These are phyloP conservation scores for Graptemys geographica DNA, from an alignment of 2,797 vertebrate species.

Conservation along the genomic window DNA sequence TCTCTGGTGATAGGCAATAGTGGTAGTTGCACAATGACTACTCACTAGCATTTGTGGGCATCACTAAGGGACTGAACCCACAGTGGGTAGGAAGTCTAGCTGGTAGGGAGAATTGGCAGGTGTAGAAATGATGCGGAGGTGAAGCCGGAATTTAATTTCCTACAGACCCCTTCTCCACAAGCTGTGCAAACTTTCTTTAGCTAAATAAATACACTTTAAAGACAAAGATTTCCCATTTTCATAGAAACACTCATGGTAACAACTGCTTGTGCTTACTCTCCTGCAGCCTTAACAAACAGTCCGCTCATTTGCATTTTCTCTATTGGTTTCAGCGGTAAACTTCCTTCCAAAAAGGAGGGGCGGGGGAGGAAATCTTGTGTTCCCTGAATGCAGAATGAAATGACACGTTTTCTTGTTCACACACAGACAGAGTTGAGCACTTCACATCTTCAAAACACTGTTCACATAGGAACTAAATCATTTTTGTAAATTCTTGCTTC, in stretches of 20 bases:
- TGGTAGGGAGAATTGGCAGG: conserved; percentile 36
- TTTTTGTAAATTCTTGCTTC: conserved; percentile 74
- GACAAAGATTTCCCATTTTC: conserved; percentile 79
- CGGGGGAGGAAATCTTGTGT: conserved; percentile 66
- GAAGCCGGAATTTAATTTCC: conserved; percentile 74
- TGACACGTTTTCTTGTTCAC: conserved; percentile 65
- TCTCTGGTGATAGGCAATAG: neutral
- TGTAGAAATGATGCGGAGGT: conserved; percentile 46
- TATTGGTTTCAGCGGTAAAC: conserved; percentile 80
- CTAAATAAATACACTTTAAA: conserved; percentile 78
- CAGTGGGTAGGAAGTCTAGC: neutral
- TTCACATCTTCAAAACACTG: conserved; percentile 67
- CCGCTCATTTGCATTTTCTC: conserved; percentile 79
- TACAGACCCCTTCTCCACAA: conserved; percentile 60
- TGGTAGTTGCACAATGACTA: neutral
- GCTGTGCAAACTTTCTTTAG: conserved; percentile 74
- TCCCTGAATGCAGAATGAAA: conserved; percentile 73
- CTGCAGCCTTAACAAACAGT: conserved; percentile 77
- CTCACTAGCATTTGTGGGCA: neutral
- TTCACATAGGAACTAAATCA: conserved; percentile 60
- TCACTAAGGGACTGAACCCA: neutral
- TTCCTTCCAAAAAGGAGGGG: conserved; percentile 71
- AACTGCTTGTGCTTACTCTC: conserved; percentile 72
- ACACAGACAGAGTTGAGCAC: conserved; percentile 68
- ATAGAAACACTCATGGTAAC: conserved; percentile 71